Percentiles rank a stretch among this genome's conserved stretches.
Evolutionary conservation across 2,113 vertebrate species (phyloP).

Genomic region (Oryzias melastigma): DNA sequence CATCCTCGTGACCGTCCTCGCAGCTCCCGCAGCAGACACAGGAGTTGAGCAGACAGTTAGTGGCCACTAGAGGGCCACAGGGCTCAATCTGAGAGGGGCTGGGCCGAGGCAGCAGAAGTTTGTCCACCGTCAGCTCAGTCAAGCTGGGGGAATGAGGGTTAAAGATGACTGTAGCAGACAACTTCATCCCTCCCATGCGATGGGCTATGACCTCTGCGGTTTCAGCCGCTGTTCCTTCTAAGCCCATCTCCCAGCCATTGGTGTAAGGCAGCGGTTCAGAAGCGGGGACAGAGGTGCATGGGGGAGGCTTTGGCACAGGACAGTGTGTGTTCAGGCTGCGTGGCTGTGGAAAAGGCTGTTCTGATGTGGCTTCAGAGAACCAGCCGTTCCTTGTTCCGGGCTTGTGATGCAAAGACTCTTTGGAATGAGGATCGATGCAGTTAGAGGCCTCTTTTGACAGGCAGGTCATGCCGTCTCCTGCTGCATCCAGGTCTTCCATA

Average conservation of each 20-base stretch:
- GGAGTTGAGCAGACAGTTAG: conserved; percentile 90
- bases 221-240: conserved; percentile 76
- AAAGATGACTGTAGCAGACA: conserved; percentile 97
- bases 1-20: conserved; percentile 82
- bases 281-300: conserved; percentile 39
- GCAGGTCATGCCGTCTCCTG: conserved; percentile 67
- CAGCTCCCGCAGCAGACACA: conserved; percentile 95
- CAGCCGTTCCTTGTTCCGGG: conserved; percentile 58
- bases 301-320: conserved; percentile 42
- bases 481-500: conserved; percentile 91
- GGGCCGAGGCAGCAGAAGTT: conserved; percentile 62
- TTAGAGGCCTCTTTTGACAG: conserved; percentile 60
- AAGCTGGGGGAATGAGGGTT: conserved; percentile 87
- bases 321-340: conserved; percentile 67
- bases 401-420: conserved; percentile 48
- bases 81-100: conserved; percentile 70
- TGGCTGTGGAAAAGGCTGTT: conserved; percentile 57
- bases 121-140: conserved; percentile 73
- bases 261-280: conserved; percentile 76
- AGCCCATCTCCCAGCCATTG: conserved; percentile 84
- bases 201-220: conserved; percentile 90
- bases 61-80: conserved; percentile 80
- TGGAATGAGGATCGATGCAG: conserved; percentile 40
- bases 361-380: conserved; percentile 54
- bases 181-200: conserved; percentile 96